Evolutionary conservation across 2,113 vertebrate species (phyloP), one percentile per base, ranked within the genome.

Genomic region (Microcebus ravelobensis): DNA sequence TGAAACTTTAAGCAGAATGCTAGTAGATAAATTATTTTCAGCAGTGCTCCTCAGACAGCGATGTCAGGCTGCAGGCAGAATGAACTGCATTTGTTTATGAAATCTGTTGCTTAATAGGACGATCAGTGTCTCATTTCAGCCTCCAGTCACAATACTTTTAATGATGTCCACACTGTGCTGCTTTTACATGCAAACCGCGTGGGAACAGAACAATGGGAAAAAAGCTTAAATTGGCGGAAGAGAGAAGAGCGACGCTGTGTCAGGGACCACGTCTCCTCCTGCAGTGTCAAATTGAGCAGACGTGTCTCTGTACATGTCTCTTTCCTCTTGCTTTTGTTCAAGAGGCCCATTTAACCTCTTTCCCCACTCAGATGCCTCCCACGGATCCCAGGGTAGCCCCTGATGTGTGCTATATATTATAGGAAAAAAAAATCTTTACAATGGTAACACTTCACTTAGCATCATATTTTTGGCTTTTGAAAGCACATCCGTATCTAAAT

Each of bases 51-150:
- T 95, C 96, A 97, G 96, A 42, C 73, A 76, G 87, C 21, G 7
- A 27, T 92, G 96, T 97, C 96, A 96, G 94, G 96, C 96, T 98
- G 52, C 36, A n/a, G 97, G 97, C 92, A 97, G 96, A 97, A 94
- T 25, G 63, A 87, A 96, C 48, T 52, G 61, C 95, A 94, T 96
- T 98, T 98, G 96, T 98, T 98, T 98, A 98, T 96, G 96, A 96
- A 98, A 97, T 98, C 86, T 97, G 90, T 94, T 82, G 96, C 97
- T 90, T 98, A 98, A 98, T 97, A 98, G 98, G 84, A 91, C 85
- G 86, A 98, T 98, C 93, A 12, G 45, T 94, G 89, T 91, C 95
- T 97, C 95, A 83, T 87, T 97, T 89, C 73, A 98, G 97, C 93
- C 96, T 97, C 95, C 45, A 77, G 97, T 92, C 52, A 42, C 5